Base-by-base conservation (phyloP, 2,113 vertebrate genomes). In the Shinisaurus crocodilurus region DNA sequence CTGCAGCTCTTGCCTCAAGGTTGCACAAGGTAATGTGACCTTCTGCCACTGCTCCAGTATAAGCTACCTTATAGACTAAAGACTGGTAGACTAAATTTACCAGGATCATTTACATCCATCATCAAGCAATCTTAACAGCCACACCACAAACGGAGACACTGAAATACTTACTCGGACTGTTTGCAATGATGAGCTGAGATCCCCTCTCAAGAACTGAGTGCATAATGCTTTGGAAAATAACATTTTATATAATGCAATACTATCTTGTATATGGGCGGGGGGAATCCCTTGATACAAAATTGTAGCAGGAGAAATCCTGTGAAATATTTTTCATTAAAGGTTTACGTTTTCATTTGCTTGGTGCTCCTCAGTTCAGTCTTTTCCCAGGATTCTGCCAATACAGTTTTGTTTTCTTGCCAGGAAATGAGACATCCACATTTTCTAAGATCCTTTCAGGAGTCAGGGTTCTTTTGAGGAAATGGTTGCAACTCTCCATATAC, bases 361-460 rank as follows among this genome's bases (percentile, higher is more conserved):
- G 45, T 63, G 89, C 79, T 85, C 67, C 40, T 32, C 85, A 83
- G 6, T 57, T 0, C 63, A 81, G 3, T 69, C 5, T 9, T 69
- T 91, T 54, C 92, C 88, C 88, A 91, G 23, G 92, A 89, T 34
- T 63, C 0, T 34, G 84, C 79, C 89, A 45, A 74, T 84, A 32
- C 90, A 37, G 1, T 57, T 16, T 7, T 13, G 76, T 92, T 92
- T 90, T 90, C 1, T 0, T 79, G 45, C 18, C 70, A 92, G 95
- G 94, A 96, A 96, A 87, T 95, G 85, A 96, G 95, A 95, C 88
- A 93, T 88, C 92, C 75, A 85, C 86, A 16, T 92, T 92, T 89
- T 87, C 70, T 29, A 48, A 94, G 90, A 75, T 89, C 84, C 82
- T 88, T 72, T 50, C 75, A 90, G 90, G 94, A 85, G 76, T 85